Evolutionary conservation across 64 coral and sea anemone species (phyloP).

Genomic region (Pocillopora damicornis): DNA sequence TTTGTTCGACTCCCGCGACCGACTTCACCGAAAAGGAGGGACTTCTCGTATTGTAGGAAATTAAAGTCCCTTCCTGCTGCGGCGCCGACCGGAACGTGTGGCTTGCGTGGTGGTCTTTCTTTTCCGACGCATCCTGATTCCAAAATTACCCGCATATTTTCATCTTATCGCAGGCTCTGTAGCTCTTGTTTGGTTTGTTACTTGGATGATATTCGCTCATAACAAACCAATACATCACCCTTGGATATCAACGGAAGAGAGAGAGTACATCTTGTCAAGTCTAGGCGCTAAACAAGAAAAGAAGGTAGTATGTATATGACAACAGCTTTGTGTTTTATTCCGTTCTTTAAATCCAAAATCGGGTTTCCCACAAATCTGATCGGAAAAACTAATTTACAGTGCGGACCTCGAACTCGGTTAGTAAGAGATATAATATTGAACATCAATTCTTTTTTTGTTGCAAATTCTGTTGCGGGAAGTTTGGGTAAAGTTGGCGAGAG

Average conservation of each 20-base stretch:
- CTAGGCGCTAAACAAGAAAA: slow-evolving; percentile 15
- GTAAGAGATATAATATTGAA: not conserved
- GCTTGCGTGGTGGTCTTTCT: too few relatives aligned
- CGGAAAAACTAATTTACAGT: not conserved
- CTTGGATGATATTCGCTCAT: slow-evolving; percentile 38
- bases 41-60: too few relatives aligned
- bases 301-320: slow-evolving; percentile 4
- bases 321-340: not conserved
- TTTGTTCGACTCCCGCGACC: too few relatives aligned
- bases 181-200: slow-evolving; percentile 64
- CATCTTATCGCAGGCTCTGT: slow-evolving; percentile 28
- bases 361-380: not conserved
- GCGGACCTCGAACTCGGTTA: too few relatives aligned
- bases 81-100: too few relatives aligned
- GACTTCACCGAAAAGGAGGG: too few relatives aligned
- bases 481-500: too few relatives aligned
- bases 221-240: slow-evolving; percentile 41
- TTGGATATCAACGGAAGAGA: slow-evolving; percentile 65
- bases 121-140: too few relatives aligned
- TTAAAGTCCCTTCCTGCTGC: too few relatives aligned
- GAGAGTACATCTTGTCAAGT: slow-evolving; percentile 44
- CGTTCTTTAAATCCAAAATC: not conserved
- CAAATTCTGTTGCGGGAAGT: too few relatives aligned
- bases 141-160: not conserved
- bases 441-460: not conserved